Evolutionary conservation across 2,888 invertebrate genomes (phyloP).

Genomic region (Yponomeuta malinellus): DNA sequence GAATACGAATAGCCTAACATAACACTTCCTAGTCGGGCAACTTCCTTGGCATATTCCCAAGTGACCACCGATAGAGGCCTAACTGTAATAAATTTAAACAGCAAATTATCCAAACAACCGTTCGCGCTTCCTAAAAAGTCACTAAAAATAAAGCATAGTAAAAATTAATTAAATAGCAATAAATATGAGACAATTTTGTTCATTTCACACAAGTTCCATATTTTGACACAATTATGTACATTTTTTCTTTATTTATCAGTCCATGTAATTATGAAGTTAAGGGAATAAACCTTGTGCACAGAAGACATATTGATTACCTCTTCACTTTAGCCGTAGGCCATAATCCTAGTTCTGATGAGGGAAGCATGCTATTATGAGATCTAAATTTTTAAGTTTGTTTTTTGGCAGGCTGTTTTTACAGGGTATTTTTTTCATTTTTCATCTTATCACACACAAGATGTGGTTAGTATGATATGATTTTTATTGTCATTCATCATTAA

Average conservation of each 20-base stretch:
- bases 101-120: slow-evolving; percentile 46
- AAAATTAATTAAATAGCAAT: slow-evolving; percentile 41
- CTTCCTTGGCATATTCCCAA: no score
- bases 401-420: neutral
- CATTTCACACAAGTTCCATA: slow-evolving; percentile 49
- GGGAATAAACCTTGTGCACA: slow-evolving; percentile 34
- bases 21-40: no score
- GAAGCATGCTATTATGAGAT: neutral
- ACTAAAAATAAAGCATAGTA: slow-evolving; percentile 41
- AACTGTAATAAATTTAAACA: slow-evolving; percentile 20
- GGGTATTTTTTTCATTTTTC: neutral
- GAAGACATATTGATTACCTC: slow-evolving; percentile 31
- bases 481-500: slow-evolving; percentile 32
- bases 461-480: slow-evolving; percentile 37
- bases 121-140: slow-evolving; percentile 48
- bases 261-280: slow-evolving; percentile 42
- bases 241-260: slow-evolving; percentile 49
- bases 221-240: slow-evolving; percentile 57
- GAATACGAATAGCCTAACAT: no score
- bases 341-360: slow-evolving; percentile 24
- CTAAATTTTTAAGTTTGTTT: neutral
- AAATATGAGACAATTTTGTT: slow-evolving; percentile 68
- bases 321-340: slow-evolving; percentile 9
- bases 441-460: neutral
- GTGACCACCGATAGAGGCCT: neutral